Conservation (phyloP, 2,797 vertebrate genomes). For the Gila robusta region DNA sequence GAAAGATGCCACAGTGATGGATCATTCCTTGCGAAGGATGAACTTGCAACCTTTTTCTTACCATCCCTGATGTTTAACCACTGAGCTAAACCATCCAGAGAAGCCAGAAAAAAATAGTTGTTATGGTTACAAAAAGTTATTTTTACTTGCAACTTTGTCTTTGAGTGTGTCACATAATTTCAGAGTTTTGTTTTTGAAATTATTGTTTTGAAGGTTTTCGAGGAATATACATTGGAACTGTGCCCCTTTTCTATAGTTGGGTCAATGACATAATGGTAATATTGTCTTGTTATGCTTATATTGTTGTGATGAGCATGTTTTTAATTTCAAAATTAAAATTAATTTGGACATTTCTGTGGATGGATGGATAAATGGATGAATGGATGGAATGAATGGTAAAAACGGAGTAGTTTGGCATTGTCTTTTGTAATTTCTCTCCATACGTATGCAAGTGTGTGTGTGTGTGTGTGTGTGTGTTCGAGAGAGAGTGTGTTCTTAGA, state of each 20-base stretch:
- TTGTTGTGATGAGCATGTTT: background rate
- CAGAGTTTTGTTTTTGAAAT: background rate
- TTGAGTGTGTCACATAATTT: background rate
- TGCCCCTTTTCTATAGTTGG: background rate
- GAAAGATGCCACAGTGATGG: background rate
- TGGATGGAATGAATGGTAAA: too few species aligned
- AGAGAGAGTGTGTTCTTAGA: background rate
- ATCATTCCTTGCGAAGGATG: constrained; percentile 9
- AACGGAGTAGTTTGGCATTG: too few species aligned
- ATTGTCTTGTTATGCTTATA: too few species aligned
- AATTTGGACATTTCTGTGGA: too few species aligned
- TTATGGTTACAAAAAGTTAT: background rate
- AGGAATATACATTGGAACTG: background rate
- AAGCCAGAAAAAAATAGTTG: background rate
- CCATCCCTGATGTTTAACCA: background rate
- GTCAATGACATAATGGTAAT: background rate
- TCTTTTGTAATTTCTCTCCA: background rate
- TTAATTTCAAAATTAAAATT: background rate
- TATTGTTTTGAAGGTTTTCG: background rate
- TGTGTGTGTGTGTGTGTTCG: too few species aligned
- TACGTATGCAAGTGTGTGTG: too few species aligned
- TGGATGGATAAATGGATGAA: too few species aligned
- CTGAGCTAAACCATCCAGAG: constrained; percentile 1
- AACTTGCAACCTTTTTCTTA: constrained; percentile 14
- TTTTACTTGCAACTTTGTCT: background rate